A percentile compares a stretch with the other conserved stretches of the same genome.
These are phyloP conservation scores for Rhinoderma darwinii DNA, from an alignment of 2,113 vertebrate genomes.

Conservation along the genomic window DNA sequence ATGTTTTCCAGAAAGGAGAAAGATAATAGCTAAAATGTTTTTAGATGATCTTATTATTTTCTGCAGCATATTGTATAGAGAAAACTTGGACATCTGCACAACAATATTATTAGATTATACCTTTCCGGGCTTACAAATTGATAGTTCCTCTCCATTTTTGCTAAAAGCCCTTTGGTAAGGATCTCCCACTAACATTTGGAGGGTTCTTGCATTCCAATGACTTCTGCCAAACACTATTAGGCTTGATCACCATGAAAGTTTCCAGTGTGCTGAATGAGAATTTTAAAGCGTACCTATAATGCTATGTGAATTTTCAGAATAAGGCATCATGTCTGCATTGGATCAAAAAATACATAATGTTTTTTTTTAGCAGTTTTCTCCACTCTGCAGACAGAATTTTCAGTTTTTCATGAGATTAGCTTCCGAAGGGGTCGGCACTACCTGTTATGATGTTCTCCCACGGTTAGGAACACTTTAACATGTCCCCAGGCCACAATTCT, in stretches of 20 bases:
- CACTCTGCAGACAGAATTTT: no score
- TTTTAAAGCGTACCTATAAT: not conserved
- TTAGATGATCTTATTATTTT: not conserved
- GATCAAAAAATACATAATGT: no score
- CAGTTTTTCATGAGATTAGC: no score
- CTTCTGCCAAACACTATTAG: not conserved
- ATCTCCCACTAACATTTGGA: not conserved
- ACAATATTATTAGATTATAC: not conserved
- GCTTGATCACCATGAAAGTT: not conserved
- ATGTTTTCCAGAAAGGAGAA: constrained; percentile 8
- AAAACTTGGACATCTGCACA: not conserved
- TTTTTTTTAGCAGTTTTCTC: no score
- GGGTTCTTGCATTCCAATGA: not conserved
- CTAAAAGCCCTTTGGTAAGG: not conserved
- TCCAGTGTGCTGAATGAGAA: not conserved
- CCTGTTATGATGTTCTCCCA: no score
- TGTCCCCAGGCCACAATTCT: no score
- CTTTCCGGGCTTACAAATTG: not conserved
- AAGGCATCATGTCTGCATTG: not conserved
- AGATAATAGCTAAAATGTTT: constrained; percentile 19
- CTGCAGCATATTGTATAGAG: constrained; percentile 1
- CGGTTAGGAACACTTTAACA: no score
- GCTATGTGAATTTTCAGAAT: not conserved
- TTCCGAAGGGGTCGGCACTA: no score
- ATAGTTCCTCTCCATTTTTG: not conserved